Evolutionary conservation across 2,797 vertebrate species (phyloP).

Genomic region (Heliangelus exortis): DNA sequence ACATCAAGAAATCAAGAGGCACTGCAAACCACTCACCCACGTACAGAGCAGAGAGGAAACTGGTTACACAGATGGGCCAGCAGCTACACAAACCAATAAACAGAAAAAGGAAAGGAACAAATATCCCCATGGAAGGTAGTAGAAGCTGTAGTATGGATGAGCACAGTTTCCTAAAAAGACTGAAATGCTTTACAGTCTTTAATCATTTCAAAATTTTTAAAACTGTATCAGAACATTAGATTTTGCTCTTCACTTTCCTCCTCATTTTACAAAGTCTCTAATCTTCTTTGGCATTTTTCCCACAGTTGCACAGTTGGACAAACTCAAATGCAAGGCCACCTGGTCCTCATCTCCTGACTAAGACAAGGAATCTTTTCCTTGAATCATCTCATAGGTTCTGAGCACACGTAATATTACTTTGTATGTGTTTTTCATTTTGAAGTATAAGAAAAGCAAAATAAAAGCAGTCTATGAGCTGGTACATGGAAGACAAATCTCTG

Average conservation of each 20-base stretch:
- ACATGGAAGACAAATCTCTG: neutral
- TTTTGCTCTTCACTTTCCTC: neutral
- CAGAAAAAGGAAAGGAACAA: neutral
- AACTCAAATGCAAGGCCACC: neutral
- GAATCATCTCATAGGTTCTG: neutral
- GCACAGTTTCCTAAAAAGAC: neutral
- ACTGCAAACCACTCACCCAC: neutral
- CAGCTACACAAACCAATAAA: neutral
- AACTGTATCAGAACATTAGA: neutral
- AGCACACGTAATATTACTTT: neutral
- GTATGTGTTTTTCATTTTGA: neutral
- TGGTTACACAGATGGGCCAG: neutral
- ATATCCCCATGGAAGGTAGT: neutral
- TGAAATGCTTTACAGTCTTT: neutral
- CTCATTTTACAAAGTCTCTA: neutral
- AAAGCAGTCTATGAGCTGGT: neutral
- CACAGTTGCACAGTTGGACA: neutral
- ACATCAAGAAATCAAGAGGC: neutral
- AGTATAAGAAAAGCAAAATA: neutral
- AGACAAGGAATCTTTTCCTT: neutral
- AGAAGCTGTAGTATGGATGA: neutral
- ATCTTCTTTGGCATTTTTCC: neutral
- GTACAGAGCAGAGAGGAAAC: neutral
- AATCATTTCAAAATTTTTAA: neutral
- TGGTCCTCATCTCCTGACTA: neutral